Conservation (phyloP, 2,797 vertebrate genomes). For the Labeo calbasu region DNA sequence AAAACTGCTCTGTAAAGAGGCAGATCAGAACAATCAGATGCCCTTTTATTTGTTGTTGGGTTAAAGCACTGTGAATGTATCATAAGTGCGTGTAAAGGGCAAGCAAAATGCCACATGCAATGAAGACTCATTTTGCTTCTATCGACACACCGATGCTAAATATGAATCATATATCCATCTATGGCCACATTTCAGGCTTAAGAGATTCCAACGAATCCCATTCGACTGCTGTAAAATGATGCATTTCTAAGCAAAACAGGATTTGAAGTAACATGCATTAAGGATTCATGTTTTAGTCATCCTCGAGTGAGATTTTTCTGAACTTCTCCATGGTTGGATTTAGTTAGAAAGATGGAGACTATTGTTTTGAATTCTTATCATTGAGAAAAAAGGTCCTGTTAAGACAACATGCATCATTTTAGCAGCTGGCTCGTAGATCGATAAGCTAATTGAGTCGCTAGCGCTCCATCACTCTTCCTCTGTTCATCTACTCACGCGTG, state of each 20-base stretch:
- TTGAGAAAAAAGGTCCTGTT: slow-evolving; percentile 3
- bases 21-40: slow-evolving; percentile 6
- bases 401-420: slow-evolving; percentile 27
- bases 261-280: background rate
- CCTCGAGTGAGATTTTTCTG: background rate
- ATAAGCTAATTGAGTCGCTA: slow-evolving; percentile 44
- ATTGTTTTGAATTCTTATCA: slow-evolving; percentile 5
- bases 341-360: background rate
- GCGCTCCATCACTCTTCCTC: slow-evolving; percentile 21
- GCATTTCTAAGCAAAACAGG: background rate
- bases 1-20: background rate
- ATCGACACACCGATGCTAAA: background rate
- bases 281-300: background rate
- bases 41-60: background rate
- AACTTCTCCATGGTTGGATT: background rate
- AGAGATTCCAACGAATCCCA: background rate
- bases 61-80: background rate
- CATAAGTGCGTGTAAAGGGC: slow-evolving; percentile 23
- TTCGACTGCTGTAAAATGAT: background rate
- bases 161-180: background rate
- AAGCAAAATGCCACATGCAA: slow-evolving; percentile 34
- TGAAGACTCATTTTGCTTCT: slow-evolving; percentile 4
- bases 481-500: slow-evolving; percentile 24
- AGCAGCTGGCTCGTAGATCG: slow-evolving; percentile 15
- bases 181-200: background rate